phyloP scores from a whole-genome alignment of 1,140 invertebrate species.

The Mactra quadrangularis region DNA sequence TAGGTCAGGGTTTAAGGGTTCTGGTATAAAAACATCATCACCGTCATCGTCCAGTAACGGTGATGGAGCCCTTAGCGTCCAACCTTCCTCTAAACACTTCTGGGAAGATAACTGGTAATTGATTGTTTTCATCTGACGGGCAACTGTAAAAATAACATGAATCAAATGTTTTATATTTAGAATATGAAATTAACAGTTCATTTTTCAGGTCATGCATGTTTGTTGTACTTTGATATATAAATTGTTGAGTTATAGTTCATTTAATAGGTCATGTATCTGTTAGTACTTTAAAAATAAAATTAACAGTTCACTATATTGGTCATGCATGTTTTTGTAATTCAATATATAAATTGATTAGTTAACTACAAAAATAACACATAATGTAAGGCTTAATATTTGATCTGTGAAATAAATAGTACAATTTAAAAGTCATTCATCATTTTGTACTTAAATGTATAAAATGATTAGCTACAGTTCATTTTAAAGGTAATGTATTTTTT shows the following conservation, averaged over 20 bases:
- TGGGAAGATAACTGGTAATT: constrained; percentile 83
- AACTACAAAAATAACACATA: no score
- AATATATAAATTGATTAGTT: no score
- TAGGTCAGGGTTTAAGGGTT: constrained; percentile 73
- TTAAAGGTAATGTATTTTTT: no score
- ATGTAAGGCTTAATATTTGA: no score
- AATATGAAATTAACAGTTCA: background rate
- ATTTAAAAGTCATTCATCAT: no score
- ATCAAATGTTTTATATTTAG: background rate
- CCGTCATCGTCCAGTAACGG: constrained; percentile 70
- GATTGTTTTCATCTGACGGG: constrained; percentile 83
- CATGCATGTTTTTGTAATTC: no score
- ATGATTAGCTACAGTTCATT: no score
- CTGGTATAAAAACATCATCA: constrained; percentile 77
- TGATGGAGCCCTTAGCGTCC: constrained; percentile 80
- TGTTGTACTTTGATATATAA: background rate
- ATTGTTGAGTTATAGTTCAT: background rate
- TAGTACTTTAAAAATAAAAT: background rate
- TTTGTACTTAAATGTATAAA: no score
- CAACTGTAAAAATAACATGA: constrained; percentile 68
- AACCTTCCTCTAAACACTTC: constrained; percentile 82
- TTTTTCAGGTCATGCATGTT: no score
- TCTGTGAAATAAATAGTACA: no score
- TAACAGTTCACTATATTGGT: no score
- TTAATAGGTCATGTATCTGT: background rate